Conservation (phyloP, 2,888 invertebrate species). For the Tiliacea aurago region DNA sequence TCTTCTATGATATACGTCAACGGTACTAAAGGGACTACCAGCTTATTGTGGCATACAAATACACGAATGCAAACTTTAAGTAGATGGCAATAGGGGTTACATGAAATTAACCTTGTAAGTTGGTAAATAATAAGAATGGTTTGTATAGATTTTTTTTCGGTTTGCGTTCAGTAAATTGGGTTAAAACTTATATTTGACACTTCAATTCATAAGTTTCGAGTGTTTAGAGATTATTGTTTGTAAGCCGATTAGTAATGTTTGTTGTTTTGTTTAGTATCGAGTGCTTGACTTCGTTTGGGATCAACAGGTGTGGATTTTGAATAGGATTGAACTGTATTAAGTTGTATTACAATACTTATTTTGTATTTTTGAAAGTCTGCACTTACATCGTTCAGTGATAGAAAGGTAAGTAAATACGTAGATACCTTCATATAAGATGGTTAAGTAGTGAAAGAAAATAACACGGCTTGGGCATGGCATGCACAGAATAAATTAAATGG, state of each 20-base stretch:
- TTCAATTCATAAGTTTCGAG: slow-evolving; percentile 69
- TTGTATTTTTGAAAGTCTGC: background rate
- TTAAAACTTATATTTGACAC: slow-evolving; percentile 84
- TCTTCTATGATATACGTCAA: slow-evolving; percentile 83
- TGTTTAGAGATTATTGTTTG: slow-evolving; percentile 82
- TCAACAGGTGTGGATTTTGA: slow-evolving; percentile 60
- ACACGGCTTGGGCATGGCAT: too few relatives aligned
- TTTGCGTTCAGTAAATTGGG: slow-evolving; percentile 82
- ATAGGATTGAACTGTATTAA: slow-evolving; percentile 39
- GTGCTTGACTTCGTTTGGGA: slow-evolving; percentile 58
- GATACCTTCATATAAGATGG: background rate
- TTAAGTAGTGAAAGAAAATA: background rate
- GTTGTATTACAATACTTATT: slow-evolving; percentile 44
- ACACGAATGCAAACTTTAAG: slow-evolving; percentile 61
- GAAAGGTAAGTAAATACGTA: background rate
- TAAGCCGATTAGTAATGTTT: slow-evolving; percentile 83
- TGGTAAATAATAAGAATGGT: slow-evolving; percentile 54
- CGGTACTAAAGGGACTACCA: slow-evolving; percentile 72
- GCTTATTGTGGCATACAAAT: slow-evolving; percentile 9
- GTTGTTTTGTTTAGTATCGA: slow-evolving; percentile 74
- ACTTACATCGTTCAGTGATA: background rate
- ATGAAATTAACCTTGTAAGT: slow-evolving; percentile 7
- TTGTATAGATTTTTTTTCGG: slow-evolving; percentile 71
- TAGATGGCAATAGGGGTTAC: slow-evolving; percentile 27
- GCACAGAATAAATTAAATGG: background rate